Percentiles rank a stretch among this genome's conserved stretches.
Conservation (phyloP, 2,888 invertebrate species). For the Conops quadrifasciatus region DNA sequence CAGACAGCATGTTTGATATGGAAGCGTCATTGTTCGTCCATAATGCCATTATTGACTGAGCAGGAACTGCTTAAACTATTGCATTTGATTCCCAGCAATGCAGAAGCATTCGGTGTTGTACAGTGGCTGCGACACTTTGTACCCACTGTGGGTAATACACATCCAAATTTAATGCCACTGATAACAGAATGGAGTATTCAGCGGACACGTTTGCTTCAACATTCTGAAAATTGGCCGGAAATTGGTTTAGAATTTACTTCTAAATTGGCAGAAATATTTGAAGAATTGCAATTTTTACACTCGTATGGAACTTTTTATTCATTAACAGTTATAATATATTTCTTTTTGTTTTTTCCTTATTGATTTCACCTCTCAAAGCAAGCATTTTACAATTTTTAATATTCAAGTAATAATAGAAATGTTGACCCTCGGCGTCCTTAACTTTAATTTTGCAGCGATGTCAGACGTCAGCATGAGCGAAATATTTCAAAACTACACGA, state of each 20-base stretch:
- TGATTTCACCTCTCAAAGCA: too few relatives aligned
- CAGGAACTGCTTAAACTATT: constrained; percentile 56
- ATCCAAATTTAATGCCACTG: constrained; percentile 60
- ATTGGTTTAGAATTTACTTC: constrained; percentile 64
- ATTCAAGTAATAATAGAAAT: too few relatives aligned
- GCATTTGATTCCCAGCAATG: constrained; percentile 57
- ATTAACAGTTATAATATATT: not conserved
- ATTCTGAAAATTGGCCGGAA: constrained; percentile 62
- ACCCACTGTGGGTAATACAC: constrained; percentile 58
- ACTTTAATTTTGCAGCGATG: constrained; percentile 52
- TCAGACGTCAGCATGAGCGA: constrained; percentile 59
- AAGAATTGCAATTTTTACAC: constrained; percentile 60
- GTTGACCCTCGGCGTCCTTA: not conserved
- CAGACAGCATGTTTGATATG: constrained; percentile 61
- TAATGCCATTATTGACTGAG: constrained; percentile 56
- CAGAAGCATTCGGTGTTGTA: constrained; percentile 59
- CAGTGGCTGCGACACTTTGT: constrained; percentile 63
- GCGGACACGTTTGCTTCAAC: constrained; percentile 60
- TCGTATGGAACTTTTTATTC: constrained; percentile 49
- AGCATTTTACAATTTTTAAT: too few relatives aligned
- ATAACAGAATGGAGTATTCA: constrained; percentile 63
- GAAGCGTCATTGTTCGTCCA: constrained; percentile 60
- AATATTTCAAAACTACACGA: constrained; percentile 58
- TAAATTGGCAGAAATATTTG: constrained; percentile 60
- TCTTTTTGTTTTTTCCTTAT: constrained; percentile 8